Evolutionary conservation across 2,797 vertebrate genomes (phyloP).

Genomic region (Triplophysa bombifrons): DNA sequence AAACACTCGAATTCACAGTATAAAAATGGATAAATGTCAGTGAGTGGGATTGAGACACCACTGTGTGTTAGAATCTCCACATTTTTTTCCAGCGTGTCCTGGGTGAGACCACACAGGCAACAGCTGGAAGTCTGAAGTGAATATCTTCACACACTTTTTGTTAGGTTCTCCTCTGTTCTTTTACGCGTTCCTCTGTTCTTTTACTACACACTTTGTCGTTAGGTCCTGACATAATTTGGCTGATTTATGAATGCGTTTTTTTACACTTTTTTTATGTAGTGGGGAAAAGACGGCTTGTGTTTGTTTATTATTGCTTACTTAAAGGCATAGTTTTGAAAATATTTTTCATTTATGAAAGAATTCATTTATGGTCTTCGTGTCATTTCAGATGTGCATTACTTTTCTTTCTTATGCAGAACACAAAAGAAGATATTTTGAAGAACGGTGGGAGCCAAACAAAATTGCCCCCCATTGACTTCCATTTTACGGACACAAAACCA

Average conservation of each 20-base stretch:
- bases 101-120: background rate
- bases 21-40: constrained; percentile 27
- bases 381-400: no score
- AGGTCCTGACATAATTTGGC: background rate
- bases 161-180: background rate
- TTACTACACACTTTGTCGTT: background rate
- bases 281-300: background rate
- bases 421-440: no score
- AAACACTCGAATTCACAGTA: constrained; percentile 12
- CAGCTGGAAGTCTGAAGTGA: background rate
- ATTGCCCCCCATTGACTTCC: no score
- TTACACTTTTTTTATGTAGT: background rate
- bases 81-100: constrained; percentile 2
- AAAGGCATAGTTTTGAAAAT: no score
- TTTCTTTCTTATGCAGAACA: no score
- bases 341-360: no score
- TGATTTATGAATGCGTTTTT: background rate
- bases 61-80: constrained; percentile 6
- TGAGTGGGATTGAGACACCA: background rate
- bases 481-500: no score
- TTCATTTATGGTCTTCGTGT: no score
- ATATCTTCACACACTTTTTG: background rate
- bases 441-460: no score
- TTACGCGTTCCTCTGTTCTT: background rate
- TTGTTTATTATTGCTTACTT: background rate